Evolutionary conservation across 2,888 invertebrate genomes (phyloP).

Genomic region (Drepanosiphum platanoidis): DNA sequence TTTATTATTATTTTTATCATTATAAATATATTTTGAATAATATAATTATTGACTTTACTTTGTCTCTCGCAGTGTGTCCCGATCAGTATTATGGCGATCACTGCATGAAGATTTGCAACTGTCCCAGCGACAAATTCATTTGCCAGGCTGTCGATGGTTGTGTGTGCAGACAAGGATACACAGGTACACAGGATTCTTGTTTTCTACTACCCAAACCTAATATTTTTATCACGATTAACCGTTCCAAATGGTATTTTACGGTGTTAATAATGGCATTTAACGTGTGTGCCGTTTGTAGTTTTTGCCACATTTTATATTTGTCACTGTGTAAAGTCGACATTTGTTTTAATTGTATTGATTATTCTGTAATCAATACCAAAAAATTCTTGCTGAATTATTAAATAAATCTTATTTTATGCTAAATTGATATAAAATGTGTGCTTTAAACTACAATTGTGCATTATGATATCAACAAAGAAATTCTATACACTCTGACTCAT

Average conservation of each 20-base stretch:
- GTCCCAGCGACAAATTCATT: slow-evolving; percentile 78
- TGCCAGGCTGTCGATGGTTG: slow-evolving; percentile 87
- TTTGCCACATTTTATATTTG: background rate
- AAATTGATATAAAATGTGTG: background rate
- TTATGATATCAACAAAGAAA: background rate
- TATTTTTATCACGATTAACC: too few species aligned
- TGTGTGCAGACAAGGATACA: slow-evolving; percentile 79
- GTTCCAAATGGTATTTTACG: too few species aligned
- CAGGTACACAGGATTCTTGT: too few species aligned
- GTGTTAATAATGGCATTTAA: too few species aligned
- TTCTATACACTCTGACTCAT: background rate
- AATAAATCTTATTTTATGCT: background rate
- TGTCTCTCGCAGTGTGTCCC: slow-evolving; percentile 82
- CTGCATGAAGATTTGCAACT: slow-evolving; percentile 84
- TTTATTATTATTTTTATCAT: too few species aligned
- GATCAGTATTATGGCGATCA: slow-evolving; percentile 90
- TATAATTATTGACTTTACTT: too few species aligned
- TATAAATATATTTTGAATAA: too few species aligned
- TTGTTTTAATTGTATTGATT: too few species aligned
- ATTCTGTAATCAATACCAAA: too few species aligned
- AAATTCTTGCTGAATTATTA: background rate
- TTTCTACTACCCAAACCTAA: too few species aligned
- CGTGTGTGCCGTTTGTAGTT: too few species aligned
- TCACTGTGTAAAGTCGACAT: background rate
- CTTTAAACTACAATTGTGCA: background rate